Percentiles rank a stretch among this genome's conserved stretches.
Evolutionary conservation across 2,113 vertebrate genomes (phyloP).

Genomic region (Percina caprodes): DNA sequence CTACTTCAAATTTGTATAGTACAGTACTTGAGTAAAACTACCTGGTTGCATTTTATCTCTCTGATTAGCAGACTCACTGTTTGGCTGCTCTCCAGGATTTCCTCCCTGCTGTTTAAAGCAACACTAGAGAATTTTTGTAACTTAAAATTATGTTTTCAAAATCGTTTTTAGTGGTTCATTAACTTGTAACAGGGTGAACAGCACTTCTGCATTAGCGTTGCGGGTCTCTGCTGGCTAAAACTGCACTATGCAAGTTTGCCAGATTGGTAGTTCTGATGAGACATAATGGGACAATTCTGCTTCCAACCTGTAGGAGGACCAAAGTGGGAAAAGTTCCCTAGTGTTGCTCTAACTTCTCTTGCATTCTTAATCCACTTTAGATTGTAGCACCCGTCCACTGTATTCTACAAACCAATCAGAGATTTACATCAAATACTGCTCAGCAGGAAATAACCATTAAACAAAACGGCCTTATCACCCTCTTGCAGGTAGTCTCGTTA

Average conservation of each 20-base stretch:
- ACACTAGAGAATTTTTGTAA: too few relatives aligned
- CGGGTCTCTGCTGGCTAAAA: too few relatives aligned
- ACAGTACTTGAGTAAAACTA: background rate
- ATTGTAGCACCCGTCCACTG: conserved; percentile 20
- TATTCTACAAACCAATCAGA: conserved; percentile 32
- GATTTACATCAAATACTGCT: conserved; percentile 49
- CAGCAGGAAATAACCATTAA: conserved; percentile 50
- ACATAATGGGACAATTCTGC: too few relatives aligned
- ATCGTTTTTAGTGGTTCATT: too few relatives aligned
- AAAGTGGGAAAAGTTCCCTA: too few relatives aligned
- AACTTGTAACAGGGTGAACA: too few relatives aligned
- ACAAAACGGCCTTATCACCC: conserved; percentile 51
- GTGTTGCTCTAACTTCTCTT: conserved; percentile 5
- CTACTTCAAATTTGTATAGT: background rate
- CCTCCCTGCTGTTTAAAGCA: background rate
- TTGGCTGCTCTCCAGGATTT: background rate
- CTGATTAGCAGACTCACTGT: background rate
- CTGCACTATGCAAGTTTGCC: too few relatives aligned
- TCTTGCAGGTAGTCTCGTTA: conserved; percentile 58
- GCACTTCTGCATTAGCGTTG: too few relatives aligned
- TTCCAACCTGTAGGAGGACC: too few relatives aligned
- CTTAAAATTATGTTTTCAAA: too few relatives aligned
- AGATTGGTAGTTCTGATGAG: too few relatives aligned
- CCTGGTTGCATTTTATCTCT: background rate
- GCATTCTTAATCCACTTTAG: conserved; percentile 22